Evolutionary conservation across 2,797 vertebrate genomes (phyloP).

Genomic region (Eospalax fontanierii): DNA sequence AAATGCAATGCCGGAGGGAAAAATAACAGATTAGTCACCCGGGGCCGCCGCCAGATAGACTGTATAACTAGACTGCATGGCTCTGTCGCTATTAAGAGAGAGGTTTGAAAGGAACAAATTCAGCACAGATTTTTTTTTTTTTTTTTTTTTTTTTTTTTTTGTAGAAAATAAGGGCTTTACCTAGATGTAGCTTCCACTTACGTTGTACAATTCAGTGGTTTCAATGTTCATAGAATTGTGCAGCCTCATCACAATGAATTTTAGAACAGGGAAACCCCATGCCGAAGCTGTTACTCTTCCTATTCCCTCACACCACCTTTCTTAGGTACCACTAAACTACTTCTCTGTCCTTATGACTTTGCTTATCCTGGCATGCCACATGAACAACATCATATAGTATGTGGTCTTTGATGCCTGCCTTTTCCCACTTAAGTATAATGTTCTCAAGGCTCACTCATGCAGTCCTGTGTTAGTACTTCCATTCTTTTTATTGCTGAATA

Average conservation of each 20-base stretch:
- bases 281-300: background rate
- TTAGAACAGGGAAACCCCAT: background rate
- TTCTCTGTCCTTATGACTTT: background rate
- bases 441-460: background rate
- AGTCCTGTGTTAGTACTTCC: background rate
- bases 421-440: background rate
- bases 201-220: no score
- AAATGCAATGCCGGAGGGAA: background rate
- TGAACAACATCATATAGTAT: accelerated
- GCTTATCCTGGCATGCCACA: background rate
- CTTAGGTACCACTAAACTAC: background rate
- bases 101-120: background rate
- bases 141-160: no score
- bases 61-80: background rate
- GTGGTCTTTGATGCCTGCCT: background rate
- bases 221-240: background rate
- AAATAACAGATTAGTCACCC: background rate
- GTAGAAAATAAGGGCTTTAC: constrained; percentile 48
- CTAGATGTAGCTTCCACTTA: background rate
- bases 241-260: background rate
- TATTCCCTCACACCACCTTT: background rate
- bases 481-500: background rate
- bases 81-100: background rate
- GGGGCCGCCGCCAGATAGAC: background rate
- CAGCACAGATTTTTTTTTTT: background rate